Conservation (phyloP, 2,888 invertebrate species). For the Trichogramma dendrolimi region DNA sequence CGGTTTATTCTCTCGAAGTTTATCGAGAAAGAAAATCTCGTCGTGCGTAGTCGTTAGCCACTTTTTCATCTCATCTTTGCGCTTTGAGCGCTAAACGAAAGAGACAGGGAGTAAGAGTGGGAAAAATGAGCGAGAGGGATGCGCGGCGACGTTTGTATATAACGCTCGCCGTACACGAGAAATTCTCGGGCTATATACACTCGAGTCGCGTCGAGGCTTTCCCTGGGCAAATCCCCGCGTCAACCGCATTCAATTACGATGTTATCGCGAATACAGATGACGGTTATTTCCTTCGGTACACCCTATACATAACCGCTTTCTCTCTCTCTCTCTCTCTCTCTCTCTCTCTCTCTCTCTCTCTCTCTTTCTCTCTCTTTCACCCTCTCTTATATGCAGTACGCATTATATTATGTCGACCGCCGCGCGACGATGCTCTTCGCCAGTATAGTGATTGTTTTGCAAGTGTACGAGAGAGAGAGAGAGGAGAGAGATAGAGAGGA, state of each 20-base stretch:
- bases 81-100: constrained; percentile 16
- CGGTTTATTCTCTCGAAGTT: no score
- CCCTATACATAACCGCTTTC: constrained; percentile 48
- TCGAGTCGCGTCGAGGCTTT: constrained; percentile 24
- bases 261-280: constrained; percentile 54
- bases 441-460: no score
- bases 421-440: no score
- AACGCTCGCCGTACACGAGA: constrained; percentile 21
- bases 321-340: constrained; percentile 6
- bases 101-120: constrained; percentile 17
- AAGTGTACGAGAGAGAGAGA: no score
- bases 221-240: constrained; percentile 49
- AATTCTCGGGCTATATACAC: constrained; percentile 6
- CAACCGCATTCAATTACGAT: constrained; percentile 54
- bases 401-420: background rate
- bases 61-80: no score
- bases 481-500: no score
- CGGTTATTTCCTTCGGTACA: constrained; percentile 54
- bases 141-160: constrained; percentile 23
- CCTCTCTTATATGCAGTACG: background rate
- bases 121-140: constrained; percentile 15
- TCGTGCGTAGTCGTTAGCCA: no score
- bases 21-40: no score
- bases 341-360: constrained; percentile 1
- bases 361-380: background rate